phyloP scores from a whole-genome alignment of 2,888 invertebrate genomes.

The Gisinianus flammeolus region DNA sequence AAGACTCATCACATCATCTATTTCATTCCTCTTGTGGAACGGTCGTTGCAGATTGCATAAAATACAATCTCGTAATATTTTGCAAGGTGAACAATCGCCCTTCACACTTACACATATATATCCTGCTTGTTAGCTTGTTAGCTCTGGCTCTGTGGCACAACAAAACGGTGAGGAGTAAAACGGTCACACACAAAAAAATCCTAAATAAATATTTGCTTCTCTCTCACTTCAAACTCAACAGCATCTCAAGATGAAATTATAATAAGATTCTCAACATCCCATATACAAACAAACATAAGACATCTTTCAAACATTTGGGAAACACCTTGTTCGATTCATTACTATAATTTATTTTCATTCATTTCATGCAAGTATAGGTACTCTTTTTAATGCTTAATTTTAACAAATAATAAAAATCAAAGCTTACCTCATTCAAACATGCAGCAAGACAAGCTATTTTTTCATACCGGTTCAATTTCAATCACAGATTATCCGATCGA shows the following conservation, averaged over 20 bases:
- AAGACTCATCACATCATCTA: slow-evolving; percentile 15
- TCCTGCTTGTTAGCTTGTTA: not conserved
- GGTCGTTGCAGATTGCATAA: not conserved
- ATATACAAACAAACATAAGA: not conserved
- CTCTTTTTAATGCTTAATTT: not conserved
- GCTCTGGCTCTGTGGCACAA: no score
- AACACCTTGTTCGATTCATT: no score
- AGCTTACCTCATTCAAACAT: slow-evolving; percentile 82
- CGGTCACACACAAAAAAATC: not conserved
- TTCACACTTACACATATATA: not conserved
- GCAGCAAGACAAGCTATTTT: slow-evolving; percentile 80
- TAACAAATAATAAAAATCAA: not conserved
- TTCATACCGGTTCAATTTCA: not conserved
- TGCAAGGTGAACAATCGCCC: slow-evolving; percentile 1
- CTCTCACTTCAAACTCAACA: not conserved
- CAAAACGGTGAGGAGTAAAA: not conserved
- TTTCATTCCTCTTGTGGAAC: not conserved
- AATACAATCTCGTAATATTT: not conserved
- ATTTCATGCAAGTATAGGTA: not conserved
- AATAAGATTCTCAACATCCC: not conserved
- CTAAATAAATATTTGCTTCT: slow-evolving; percentile 2
- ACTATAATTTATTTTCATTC: not conserved
- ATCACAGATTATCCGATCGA: not conserved
- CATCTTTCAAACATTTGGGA: no score
- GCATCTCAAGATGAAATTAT: no score